These are phyloP conservation scores for Linepithema humile DNA, from an alignment of 1,140 invertebrate species.

Conservation along the genomic window DNA sequence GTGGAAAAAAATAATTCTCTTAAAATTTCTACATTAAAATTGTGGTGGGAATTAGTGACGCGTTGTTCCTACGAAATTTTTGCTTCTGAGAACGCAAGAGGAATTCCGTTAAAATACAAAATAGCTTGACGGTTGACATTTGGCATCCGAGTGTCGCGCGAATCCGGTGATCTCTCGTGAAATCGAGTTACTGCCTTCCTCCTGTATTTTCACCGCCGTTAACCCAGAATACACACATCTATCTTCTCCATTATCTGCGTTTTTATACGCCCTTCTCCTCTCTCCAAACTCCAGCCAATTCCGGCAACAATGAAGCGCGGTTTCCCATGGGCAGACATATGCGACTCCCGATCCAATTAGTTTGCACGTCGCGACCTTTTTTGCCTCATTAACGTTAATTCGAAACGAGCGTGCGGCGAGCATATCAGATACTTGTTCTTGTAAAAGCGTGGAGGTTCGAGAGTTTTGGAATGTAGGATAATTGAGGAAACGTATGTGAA, in stretches of 20 bases:
- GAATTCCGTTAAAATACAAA: background rate
- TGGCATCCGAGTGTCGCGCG: conserved; percentile 16
- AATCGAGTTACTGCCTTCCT: conserved; percentile 11
- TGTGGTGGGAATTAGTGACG: background rate
- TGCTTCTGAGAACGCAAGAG: background rate
- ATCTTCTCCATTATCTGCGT: conserved; percentile 44
- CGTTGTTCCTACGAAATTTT: background rate
- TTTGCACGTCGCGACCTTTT: conserved; percentile 18
- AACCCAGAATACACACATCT: conserved; percentile 52
- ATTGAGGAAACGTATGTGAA: background rate
- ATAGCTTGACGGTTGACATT: conserved; percentile 2
- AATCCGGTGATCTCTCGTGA: conserved; percentile 28
- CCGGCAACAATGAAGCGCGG: conserved; percentile 38
- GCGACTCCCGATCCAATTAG: conserved; percentile 53
- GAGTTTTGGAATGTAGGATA: background rate
- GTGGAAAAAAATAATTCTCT: no score
- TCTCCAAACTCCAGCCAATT: conserved; percentile 1
- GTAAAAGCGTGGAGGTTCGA: background rate
- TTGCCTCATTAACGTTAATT: conserved; percentile 40
- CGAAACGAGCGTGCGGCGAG: background rate
- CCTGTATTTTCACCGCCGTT: conserved; percentile 58
- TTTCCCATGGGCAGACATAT: conserved; percentile 44
- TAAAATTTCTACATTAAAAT: background rate
- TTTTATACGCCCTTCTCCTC: background rate
- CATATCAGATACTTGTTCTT: background rate